A percentile compares a stretch with the other conserved stretches of the same genome.
phyloP scores from a whole-genome alignment of 2,113 vertebrate species.

The Chloropsis cyanopogon region DNA sequence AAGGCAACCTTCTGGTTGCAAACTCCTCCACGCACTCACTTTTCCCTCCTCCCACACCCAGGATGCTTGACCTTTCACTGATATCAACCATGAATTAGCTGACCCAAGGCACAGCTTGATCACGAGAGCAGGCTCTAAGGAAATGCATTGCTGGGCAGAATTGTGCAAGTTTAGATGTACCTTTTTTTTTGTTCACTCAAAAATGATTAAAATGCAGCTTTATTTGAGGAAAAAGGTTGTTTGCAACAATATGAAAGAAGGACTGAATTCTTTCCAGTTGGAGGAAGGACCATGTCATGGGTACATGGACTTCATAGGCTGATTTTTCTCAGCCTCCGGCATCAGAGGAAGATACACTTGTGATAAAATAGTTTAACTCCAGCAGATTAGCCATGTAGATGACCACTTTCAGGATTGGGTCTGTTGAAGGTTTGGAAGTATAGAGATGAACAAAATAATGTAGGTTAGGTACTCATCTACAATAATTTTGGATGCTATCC shows the following conservation, averaged over 20 bases:
- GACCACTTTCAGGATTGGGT: neutral
- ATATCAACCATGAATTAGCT: slow-evolving; percentile 21
- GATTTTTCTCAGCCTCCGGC: neutral
- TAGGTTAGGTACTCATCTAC: neutral
- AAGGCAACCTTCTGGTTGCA: neutral
- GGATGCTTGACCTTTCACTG: slow-evolving; percentile 37
- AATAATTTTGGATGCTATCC: neutral
- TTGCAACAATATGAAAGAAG: neutral
- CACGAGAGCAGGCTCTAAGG: neutral
- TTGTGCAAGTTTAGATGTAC: neutral
- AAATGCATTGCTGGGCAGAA: neutral
- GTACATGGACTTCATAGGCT: neutral
- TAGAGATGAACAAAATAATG: neutral
- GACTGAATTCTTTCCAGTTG: neutral
- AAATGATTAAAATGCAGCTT: neutral
- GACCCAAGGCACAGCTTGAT: neutral
- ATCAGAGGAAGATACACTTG: neutral
- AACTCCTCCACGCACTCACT: neutral
- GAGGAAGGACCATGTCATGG: neutral
- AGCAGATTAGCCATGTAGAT: neutral
- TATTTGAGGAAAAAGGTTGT: neutral
- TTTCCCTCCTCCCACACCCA: neutral
- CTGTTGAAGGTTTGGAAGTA: neutral
- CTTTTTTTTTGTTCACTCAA: neutral
- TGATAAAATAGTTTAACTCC: neutral